Evolutionary conservation across 2,113 vertebrate species (phyloP).

Genomic region (Macrotus californicus): DNA sequence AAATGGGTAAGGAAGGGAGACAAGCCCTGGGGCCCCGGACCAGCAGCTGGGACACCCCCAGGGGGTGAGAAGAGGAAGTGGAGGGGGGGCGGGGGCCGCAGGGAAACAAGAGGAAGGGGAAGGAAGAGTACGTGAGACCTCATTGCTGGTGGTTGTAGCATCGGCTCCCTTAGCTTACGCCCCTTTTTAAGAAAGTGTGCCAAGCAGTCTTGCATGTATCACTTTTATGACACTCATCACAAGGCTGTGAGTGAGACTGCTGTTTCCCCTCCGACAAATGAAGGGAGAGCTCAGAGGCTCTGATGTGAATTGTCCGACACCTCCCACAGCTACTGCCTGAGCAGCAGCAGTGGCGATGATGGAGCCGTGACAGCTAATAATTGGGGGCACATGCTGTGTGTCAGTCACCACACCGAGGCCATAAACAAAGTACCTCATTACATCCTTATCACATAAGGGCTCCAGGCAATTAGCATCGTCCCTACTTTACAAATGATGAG

Average conservation of each 20-base stretch:
- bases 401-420: neutral
- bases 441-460: neutral
- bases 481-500: neutral
- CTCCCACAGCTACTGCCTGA: neutral
- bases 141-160: no score
- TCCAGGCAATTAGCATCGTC: neutral
- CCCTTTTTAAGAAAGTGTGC: no score
- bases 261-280: neutral
- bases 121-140: neutral
- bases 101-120: neutral
- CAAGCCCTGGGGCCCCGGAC: no score
- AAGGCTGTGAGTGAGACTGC: no score
- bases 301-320: neutral
- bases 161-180: no score
- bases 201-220: no score
- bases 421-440: neutral
- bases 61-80: neutral
- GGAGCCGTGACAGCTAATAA: no score
- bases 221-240: no score
- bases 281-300: neutral
- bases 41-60: no score
- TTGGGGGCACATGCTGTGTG: neutral
- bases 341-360: neutral
- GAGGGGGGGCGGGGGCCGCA: neutral
- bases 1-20: no score